Evolutionary conservation across 1,140 invertebrate genomes (phyloP), one percentile per base, ranked within the genome.

Genomic region (Varroa destructor): DNA sequence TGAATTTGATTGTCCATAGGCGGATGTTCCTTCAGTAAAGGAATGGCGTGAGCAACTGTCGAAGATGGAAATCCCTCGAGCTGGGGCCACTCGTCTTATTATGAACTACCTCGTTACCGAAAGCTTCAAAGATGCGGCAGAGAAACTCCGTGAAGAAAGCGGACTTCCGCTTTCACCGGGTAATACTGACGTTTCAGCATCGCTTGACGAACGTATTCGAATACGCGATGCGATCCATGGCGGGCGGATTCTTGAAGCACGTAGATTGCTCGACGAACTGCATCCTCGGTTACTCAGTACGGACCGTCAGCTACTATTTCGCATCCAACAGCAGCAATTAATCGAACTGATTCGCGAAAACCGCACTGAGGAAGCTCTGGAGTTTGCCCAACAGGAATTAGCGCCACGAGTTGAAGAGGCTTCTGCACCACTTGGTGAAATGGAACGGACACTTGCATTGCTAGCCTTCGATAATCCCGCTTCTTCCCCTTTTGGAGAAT

Each of bases 21-120:
- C 57, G 57, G 57, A 42, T 58, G 57, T 58, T 12, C 40, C 57
- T 12, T 58, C 57, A 67, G 40, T 67, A 12, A 67, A 85, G 72
- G 86, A 88, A 74, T 90, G 88, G 88, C 78, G 87, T 75, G 82
- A 83, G 71, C 81, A 84, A 74, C 79, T 90, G 14, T 88, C 91
- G 77, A 85, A 85, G 73, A 84, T 90, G 64, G 89, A 91, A 74
- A 87, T 94, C 74, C 90, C 90, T 61, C 84, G 93, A 75, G 85
- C 87, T 57, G 89, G 93, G 76, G 94, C 97, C 89, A 97, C 97
- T 79, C 90, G 91, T 79, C 83, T 97, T 55, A 93, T 98, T 72
- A 97, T 98, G 94, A 95, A 98, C 81, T 98, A 98, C 81, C 84
- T 98, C 75, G 91, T 97, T 1, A 4, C 78, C 94, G 93, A 97